Percentiles rank a stretch among this genome's conserved stretches.
These are phyloP conservation scores for Trachymyrmex septentrionalis DNA, from an alignment of 1,140 invertebrate genomes.

Conservation along the genomic window DNA sequence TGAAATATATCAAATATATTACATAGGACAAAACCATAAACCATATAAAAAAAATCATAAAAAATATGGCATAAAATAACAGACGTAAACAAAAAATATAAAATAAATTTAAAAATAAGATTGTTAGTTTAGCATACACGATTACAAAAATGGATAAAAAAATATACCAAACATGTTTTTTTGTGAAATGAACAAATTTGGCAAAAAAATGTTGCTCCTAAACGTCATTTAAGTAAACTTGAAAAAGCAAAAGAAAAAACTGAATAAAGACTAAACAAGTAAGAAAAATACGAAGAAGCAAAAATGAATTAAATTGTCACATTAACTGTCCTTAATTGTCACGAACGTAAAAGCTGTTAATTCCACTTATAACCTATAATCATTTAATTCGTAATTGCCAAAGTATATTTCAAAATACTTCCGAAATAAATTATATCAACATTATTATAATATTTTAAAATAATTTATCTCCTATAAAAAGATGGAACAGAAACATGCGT, in stretches of 20 bases:
- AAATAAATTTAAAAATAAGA: background rate
- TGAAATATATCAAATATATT: background rate
- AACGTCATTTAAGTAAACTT: background rate
- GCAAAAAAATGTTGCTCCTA: too few species aligned
- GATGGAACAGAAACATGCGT: background rate
- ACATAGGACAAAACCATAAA: background rate
- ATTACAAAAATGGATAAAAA: too few species aligned
- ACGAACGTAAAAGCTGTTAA: slow-evolving; percentile 32
- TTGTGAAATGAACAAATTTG: too few species aligned
- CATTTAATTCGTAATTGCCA: background rate
- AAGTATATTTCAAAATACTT: background rate
- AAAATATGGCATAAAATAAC: background rate
- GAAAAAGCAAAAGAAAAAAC: background rate
- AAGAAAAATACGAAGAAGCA: background rate
- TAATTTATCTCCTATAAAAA: background rate
- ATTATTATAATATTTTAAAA: background rate
- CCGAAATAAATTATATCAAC: background rate
- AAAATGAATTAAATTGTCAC: background rate
- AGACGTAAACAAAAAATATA: background rate
- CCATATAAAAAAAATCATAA: background rate
- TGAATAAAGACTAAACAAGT: background rate
- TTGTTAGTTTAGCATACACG: too few species aligned
- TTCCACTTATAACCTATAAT: slow-evolving; percentile 20
- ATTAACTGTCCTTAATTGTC: background rate
- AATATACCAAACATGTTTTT: too few species aligned